Evolutionary conservation across 2,888 invertebrate species (phyloP), one percentile per base, ranked within the genome.

Genomic region (Tetragnatha montana): DNA sequence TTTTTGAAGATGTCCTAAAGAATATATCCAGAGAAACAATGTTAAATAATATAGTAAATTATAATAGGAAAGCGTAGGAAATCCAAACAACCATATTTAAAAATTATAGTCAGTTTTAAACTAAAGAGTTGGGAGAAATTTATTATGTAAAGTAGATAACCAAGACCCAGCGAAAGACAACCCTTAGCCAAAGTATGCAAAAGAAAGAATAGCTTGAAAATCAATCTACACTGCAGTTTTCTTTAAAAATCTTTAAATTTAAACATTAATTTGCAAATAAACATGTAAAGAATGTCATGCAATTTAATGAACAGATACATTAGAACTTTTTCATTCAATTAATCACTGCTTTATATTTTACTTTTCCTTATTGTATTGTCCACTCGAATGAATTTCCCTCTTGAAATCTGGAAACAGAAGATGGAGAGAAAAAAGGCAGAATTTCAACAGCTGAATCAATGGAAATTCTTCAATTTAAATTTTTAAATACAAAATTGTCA

Each of bases 91-190:
- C 60, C 60, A 60, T 17, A 60, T 60, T 60, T 60, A 7, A 60
- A 4, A 60, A 60, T 12, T 17, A 78, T 78, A 6, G 6, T 35
- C 78, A 68, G 49, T 78, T 78, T 60, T 78, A 60, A 78, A 60
- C 78, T 60, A 21, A 75, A 78, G 14, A 22, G 51, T 22, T 22
- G 14, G 60, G 19, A 50, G 6, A 78, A 78, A 60, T 76, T 78
- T 60, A 68, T 22, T 22, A 21, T 22, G 19, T 22, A 14, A 60
- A 51, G 60, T 17, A 78, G 60, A 22, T 60, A 60, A 60, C 78
- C 78, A 78, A 76, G 60, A 78, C 78, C 76, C 78, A 78, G 78
- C 78, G 51, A 60, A 78, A 50, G 50, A 76, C 50, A 60, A 21
- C 75, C 78, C 51, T 78, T 19, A 60, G 47, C 78, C 78, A 60